These are phyloP conservation scores for Aselliscus stoliczkanus DNA, from an alignment of 2,797 vertebrate genomes.

Conservation along the genomic window DNA sequence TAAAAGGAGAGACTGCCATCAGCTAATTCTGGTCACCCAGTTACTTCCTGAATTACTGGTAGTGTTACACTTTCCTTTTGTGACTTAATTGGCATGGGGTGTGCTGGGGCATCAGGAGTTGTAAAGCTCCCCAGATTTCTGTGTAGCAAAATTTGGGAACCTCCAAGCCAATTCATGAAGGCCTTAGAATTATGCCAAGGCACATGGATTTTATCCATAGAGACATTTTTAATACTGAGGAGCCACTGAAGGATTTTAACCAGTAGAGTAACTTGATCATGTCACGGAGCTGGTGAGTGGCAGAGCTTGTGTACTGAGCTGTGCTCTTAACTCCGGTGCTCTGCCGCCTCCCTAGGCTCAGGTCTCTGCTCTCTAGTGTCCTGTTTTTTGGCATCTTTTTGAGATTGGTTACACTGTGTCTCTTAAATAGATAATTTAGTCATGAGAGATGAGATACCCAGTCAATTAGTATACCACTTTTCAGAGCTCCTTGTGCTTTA, in stretches of 20 bases:
- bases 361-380: background rate
- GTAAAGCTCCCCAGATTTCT: background rate
- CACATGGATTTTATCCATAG: background rate
- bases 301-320: background rate
- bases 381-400: background rate
- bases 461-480: background rate
- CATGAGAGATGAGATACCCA: background rate
- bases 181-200: background rate
- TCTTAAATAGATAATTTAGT: background rate
- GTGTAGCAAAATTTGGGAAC: background rate
- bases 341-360: background rate
- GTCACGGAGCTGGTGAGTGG: background rate
- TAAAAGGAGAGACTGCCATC: background rate
- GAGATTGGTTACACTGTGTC: background rate
- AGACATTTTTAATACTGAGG: background rate
- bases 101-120: background rate
- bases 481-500: background rate
- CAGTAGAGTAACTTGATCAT: background rate
- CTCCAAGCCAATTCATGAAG: background rate
- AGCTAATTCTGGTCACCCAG: background rate
- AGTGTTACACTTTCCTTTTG: background rate
- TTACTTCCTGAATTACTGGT: background rate
- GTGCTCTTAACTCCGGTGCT: background rate
- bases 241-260: background rate
- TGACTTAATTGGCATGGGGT: background rate